Evolutionary conservation across 2,888 invertebrate species (phyloP).

Genomic region (Eupithecia subfuscata): DNA sequence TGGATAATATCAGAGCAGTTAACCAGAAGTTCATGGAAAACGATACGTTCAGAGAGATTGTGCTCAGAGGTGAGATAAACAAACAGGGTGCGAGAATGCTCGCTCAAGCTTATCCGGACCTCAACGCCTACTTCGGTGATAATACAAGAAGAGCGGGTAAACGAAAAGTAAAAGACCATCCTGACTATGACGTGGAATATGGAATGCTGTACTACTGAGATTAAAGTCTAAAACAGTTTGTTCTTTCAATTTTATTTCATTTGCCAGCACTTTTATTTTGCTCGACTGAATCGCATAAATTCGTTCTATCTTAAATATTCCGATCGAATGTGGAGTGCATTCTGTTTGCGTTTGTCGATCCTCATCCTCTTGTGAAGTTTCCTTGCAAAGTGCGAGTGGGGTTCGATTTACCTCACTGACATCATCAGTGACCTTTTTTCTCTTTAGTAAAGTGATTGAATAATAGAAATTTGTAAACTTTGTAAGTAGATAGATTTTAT

Average conservation of each 20-base stretch:
- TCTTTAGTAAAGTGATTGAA: too few species aligned
- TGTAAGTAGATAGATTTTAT: too few species aligned
- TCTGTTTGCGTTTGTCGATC: neutral
- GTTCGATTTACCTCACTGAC: too few species aligned
- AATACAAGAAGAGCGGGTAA: conserved; percentile 40
- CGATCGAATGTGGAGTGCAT: neutral
- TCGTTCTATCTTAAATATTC: neutral
- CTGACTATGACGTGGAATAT: conserved; percentile 71
- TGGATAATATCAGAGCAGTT: conserved; percentile 56
- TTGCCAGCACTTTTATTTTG: conserved; percentile 12
- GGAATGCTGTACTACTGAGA: conserved; percentile 65
- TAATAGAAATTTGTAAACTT: too few species aligned
- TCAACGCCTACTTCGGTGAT: conserved; percentile 47
- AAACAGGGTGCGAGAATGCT: conserved; percentile 55
- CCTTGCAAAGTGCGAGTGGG: neutral
- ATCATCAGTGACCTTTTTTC: too few species aligned
- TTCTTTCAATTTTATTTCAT: conserved; percentile 21
- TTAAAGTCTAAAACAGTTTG: conserved; percentile 43
- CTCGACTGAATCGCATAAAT: neutral
- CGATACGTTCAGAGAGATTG: conserved; percentile 63
- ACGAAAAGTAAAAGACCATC: conserved; percentile 41
- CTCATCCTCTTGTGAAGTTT: neutral
- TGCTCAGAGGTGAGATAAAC: conserved; percentile 64
- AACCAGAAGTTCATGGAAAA: conserved; percentile 64
- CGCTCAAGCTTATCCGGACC: conserved; percentile 64